Conservation (phyloP, 2,888 invertebrate species). For the Mystacides longicornis region DNA sequence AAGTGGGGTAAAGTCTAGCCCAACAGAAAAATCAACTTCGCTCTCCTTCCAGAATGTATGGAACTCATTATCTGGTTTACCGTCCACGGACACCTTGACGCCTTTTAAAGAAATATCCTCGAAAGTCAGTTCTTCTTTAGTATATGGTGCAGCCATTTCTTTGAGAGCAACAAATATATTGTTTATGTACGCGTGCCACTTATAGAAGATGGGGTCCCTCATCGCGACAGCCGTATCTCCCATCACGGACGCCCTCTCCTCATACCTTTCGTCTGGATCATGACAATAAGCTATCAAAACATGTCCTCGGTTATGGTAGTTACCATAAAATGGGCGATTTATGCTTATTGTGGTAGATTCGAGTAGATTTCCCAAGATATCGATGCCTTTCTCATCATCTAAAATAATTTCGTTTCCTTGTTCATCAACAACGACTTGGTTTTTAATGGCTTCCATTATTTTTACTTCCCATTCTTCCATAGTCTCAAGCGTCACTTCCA, state of each 20-base stretch:
- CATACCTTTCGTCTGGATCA: slow-evolving; percentile 50
- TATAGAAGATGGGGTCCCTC: slow-evolving; percentile 81
- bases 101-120: slow-evolving; percentile 50
- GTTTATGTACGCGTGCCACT: slow-evolving; percentile 76
- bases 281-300: slow-evolving; percentile 50
- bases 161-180: slow-evolving; percentile 68
- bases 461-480: slow-evolving; percentile 34
- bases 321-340: slow-evolving; percentile 49
- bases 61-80: slow-evolving; percentile 45
- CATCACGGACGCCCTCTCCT: slow-evolving; percentile 73
- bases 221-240: slow-evolving; percentile 77
- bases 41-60: slow-evolving; percentile 74
- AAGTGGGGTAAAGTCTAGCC: slow-evolving; percentile 67
- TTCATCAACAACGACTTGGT: slow-evolving; percentile 40
- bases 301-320: slow-evolving; percentile 57
- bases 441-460: slow-evolving; percentile 36
- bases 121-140: slow-evolving; percentile 27
- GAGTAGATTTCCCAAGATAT: slow-evolving; percentile 55
- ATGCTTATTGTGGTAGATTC: slow-evolving; percentile 48
- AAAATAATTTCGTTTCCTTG: slow-evolving; percentile 50
- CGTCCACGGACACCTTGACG: slow-evolving; percentile 35
- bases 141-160: slow-evolving; percentile 33
- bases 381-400: slow-evolving; percentile 64
- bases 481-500: slow-evolving; percentile 29
- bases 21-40: slow-evolving; percentile 70